Conservation (phyloP, 2,888 invertebrate species). For the Cephalotes varians region DNA sequence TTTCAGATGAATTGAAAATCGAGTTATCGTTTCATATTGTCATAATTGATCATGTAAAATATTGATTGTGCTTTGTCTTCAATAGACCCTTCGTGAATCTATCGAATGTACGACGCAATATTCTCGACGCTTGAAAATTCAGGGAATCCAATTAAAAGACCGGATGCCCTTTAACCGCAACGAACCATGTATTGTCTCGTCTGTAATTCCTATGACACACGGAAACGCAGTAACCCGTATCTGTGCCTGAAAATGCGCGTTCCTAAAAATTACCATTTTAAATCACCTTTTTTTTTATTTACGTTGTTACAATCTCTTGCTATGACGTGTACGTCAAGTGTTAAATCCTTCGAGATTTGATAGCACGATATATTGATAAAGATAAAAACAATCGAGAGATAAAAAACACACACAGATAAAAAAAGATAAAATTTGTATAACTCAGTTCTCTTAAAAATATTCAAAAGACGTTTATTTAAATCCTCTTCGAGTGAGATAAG, state of each 20-base stretch:
- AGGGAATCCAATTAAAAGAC: slow-evolving; percentile 38
- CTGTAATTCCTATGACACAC: background rate
- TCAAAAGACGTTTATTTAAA: background rate
- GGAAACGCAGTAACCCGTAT: background rate
- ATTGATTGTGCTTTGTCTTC: slow-evolving; percentile 5
- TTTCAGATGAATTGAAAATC: background rate
- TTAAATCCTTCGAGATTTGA: background rate
- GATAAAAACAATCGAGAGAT: background rate
- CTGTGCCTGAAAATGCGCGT: background rate
- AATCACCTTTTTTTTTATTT: slow-evolving; percentile 18
- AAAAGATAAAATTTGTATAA: background rate
- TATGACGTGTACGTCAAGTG: background rate
- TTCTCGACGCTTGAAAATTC: slow-evolving; percentile 38
- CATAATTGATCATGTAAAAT: background rate
- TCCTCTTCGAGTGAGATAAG: background rate
- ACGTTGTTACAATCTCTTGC: background rate
- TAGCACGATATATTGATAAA: background rate
- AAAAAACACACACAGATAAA: background rate
- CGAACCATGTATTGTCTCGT: slow-evolving; percentile 16
- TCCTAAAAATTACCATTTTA: background rate
- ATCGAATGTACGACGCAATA: slow-evolving; percentile 3
- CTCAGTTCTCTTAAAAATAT: background rate
- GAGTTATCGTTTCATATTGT: background rate
- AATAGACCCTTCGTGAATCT: slow-evolving; percentile 8
- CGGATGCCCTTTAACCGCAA: slow-evolving; percentile 45